Base-by-base conservation (phyloP, 1,140 invertebrate genomes). In the Megathymus violae region DNA sequence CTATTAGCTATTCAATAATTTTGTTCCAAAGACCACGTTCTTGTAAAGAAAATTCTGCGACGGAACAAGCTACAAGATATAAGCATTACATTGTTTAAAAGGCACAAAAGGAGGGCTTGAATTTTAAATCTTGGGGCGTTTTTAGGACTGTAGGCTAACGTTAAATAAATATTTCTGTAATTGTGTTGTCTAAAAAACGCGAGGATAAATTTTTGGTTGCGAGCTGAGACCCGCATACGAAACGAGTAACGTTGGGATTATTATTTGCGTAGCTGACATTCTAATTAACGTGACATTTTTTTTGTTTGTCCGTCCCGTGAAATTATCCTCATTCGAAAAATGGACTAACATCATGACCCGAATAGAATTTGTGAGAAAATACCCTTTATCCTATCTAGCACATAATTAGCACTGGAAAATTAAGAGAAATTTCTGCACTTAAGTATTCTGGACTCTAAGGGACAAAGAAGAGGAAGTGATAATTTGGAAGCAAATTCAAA, bases 211-310 rank as follows among this genome's bases (percentile, higher is more conserved):
- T 83, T 83, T 82, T 83, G 78, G 73, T 66, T 47, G 59, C 73
- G 54, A 73, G 61, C 68, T 67, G 61, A 61, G 69, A 52, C 74
- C 74, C 72, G 81, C 81, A 86, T 84, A 80, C 79, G 65, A 79
- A 86, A 86, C 82, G 76, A 84, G 76, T 69, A 68, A 68, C 71
- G 56, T 64, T 64, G 68, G 79, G 75, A 82, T 83, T 83, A 83
- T 82, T 85, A 85, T 85, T 85, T 83, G 82, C 80, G 64, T 73
- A 82, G 69, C 78, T 80, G 80, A 85, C 82, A 80, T 85, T 80
- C 75, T 82, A 82, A 85, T 85, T 85, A 85, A 80, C 74, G 80
- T 77, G 76, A 78, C 74, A 80, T 83, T 70, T 71, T 80, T 79
- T 81, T 77, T 76, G 63, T 76, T 76, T 78, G 71, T 79, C 68